Percentiles rank a stretch among this genome's conserved stretches.
Evolutionary conservation across 2,888 invertebrate genomes (phyloP).

Genomic region (Leptarthrus brevirostris): DNA sequence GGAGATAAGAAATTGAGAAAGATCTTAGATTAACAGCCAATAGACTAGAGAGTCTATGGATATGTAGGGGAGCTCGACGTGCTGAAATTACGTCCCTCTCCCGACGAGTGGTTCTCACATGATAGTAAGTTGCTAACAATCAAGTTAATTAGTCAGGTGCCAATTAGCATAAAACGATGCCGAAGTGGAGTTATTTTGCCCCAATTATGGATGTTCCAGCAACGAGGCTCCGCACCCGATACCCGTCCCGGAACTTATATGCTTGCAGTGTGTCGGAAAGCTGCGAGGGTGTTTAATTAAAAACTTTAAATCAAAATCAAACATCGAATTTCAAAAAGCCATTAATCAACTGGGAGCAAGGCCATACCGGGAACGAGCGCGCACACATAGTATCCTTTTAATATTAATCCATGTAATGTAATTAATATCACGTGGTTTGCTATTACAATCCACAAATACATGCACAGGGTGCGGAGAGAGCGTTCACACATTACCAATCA

Average conservation of each 20-base stretch:
- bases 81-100: neutral
- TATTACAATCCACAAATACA: slow-evolving; percentile 32
- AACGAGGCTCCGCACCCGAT: slow-evolving; percentile 36
- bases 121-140: slow-evolving; percentile 46
- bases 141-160: slow-evolving; percentile 49
- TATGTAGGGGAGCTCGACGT: neutral
- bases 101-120: slow-evolving; percentile 31
- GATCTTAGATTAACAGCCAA: slow-evolving; percentile 41
- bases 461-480: neutral
- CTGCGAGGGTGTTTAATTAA: slow-evolving; percentile 49
- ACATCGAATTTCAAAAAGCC: slow-evolving; percentile 54
- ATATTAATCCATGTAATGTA: slow-evolving; percentile 49
- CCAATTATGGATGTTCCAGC: slow-evolving; percentile 51
- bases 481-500: slow-evolving; percentile 9
- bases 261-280: slow-evolving; percentile 9
- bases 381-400: slow-evolving; percentile 5
- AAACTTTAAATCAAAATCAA: slow-evolving; percentile 54
- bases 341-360: slow-evolving; percentile 51
- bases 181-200: slow-evolving; percentile 51
- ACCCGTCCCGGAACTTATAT: slow-evolving; percentile 28
- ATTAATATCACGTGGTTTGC: slow-evolving; percentile 48
- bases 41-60: too few relatives aligned
- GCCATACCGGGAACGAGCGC: slow-evolving; percentile 9
- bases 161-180: slow-evolving; percentile 45
- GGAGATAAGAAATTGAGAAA: slow-evolving; percentile 45